These are phyloP conservation scores for Caenorhabditis briggsae DNA, from an alignment of 1,140 invertebrate species.

Conservation along the genomic window DNA sequence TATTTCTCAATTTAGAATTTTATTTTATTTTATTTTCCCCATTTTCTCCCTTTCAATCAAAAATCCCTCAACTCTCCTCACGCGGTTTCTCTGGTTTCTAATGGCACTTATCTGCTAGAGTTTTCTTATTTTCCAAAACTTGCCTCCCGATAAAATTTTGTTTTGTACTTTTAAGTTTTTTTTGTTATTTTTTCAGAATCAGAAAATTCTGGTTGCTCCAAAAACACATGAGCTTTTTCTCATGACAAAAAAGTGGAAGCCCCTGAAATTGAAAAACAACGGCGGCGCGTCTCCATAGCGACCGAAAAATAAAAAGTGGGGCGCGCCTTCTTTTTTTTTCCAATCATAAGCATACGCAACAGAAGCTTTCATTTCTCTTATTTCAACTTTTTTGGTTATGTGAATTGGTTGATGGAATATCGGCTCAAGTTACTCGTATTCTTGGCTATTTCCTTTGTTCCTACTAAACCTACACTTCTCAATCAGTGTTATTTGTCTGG, in stretches of 20 bases:
- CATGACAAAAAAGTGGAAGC: neutral
- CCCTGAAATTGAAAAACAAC: conserved; percentile 27
- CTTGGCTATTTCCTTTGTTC: neutral
- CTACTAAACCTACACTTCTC: neutral
- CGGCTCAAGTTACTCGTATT: neutral
- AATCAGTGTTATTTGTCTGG: conserved; percentile 40
- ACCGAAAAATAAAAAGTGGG: conserved; percentile 32
- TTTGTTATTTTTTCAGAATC: too few species aligned
- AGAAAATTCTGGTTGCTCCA: neutral
- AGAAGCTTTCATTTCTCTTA: neutral
- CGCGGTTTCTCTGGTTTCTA: conserved; percentile 54
- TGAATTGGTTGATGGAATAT: neutral
- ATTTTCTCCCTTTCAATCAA: neutral
- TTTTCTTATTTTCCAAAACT: conserved; percentile 35
- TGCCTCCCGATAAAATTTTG: conserved; percentile 42
- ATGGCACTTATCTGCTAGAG: conserved; percentile 53
- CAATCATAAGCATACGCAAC: conserved; percentile 14
- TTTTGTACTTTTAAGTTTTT: conserved; percentile 17
- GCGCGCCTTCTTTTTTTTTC: neutral
- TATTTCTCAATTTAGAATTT: neutral
- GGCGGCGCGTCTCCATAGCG: conserved; percentile 38
- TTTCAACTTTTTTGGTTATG: neutral
- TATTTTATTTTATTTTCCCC: neutral
- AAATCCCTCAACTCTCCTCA: conserved; percentile 39
- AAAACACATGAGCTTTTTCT: neutral